Conservation (phyloP, 2,888 invertebrate species). For the Sinodicranocentrus sp. region DNA sequence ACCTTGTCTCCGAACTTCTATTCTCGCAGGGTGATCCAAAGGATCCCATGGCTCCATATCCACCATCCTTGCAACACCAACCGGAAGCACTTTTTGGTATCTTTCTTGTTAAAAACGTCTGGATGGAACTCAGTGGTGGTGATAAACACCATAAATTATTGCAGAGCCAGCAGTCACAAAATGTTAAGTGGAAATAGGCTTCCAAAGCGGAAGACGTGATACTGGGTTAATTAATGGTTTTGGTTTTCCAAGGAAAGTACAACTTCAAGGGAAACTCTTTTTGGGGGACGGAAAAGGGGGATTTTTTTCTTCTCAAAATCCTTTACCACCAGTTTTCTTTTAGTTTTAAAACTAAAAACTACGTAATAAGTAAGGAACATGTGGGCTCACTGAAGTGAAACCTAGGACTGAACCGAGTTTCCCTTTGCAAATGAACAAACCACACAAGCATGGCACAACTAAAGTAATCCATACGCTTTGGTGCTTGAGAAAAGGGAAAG, state of each 20-base stretch:
- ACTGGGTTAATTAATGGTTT: too few relatives aligned
- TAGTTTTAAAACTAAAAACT: too few relatives aligned
- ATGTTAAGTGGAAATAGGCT: background rate
- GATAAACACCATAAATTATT: too few relatives aligned
- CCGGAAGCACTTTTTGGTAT: background rate
- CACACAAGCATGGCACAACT: background rate
- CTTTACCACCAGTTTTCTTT: too few relatives aligned
- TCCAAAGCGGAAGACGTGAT: background rate
- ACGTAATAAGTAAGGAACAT: too few relatives aligned
- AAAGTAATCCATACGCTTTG: background rate
- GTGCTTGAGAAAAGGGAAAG: slow-evolving; percentile 17
- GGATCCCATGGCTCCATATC: slow-evolving; percentile 76
- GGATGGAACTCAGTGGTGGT: too few relatives aligned
- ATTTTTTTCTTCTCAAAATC: too few relatives aligned
- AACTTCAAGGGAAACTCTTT: too few relatives aligned
- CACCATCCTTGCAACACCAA: slow-evolving; percentile 54
- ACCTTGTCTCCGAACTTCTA: slow-evolving; percentile 76
- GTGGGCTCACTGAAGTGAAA: background rate
- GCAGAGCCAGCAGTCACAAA: background rate
- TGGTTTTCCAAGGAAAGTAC: too few relatives aligned
- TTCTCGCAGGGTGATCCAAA: slow-evolving; percentile 75
- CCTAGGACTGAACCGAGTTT: background rate
- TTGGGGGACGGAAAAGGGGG: too few relatives aligned
- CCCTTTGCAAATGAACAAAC: background rate
- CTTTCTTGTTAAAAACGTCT: too few relatives aligned